Evolutionary conservation across 2,113 vertebrate genomes (phyloP).

Genomic region (Phycodurus eques): DNA sequence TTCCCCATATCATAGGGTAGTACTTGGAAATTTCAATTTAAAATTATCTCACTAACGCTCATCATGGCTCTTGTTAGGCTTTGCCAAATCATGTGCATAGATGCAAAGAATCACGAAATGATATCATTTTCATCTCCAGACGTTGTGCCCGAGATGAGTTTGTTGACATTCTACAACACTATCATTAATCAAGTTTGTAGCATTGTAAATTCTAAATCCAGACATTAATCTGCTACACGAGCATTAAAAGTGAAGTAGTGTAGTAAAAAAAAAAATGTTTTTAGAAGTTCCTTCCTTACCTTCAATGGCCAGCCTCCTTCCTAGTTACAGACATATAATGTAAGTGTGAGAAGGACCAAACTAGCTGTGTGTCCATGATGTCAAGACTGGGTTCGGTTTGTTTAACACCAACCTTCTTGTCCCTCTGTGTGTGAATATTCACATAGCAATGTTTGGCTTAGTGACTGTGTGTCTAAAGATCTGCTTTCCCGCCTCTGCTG

Average conservation of each 20-base stretch:
- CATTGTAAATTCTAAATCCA: not conserved
- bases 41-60: too few relatives aligned
- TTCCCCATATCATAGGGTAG: too few relatives aligned
- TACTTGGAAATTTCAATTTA: too few relatives aligned
- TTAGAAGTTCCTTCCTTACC: conserved; percentile 40
- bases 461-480: conserved; percentile 33
- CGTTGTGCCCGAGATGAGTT: not conserved
- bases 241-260: conserved; percentile 5
- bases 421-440: conserved; percentile 28
- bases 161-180: not conserved
- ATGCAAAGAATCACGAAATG: not conserved
- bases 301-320: conserved; percentile 17
- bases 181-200: not conserved
- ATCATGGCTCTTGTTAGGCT: too few relatives aligned
- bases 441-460: conserved; percentile 42
- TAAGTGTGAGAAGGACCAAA: conserved; percentile 9
- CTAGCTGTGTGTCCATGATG: conserved; percentile 1
- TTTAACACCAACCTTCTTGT: conserved; percentile 18
- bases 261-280: not conserved
- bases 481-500: conserved; percentile 43
- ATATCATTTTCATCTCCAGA: not conserved
- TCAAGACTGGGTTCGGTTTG: conserved; percentile 1
- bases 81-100: not conserved
- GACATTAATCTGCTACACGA: not conserved
- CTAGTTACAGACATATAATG: not conserved